Percentiles rank a stretch among this genome's conserved stretches.
These are phyloP conservation scores for Zeus faber DNA, from an alignment of 2,113 vertebrate genomes.

Conservation along the genomic window DNA sequence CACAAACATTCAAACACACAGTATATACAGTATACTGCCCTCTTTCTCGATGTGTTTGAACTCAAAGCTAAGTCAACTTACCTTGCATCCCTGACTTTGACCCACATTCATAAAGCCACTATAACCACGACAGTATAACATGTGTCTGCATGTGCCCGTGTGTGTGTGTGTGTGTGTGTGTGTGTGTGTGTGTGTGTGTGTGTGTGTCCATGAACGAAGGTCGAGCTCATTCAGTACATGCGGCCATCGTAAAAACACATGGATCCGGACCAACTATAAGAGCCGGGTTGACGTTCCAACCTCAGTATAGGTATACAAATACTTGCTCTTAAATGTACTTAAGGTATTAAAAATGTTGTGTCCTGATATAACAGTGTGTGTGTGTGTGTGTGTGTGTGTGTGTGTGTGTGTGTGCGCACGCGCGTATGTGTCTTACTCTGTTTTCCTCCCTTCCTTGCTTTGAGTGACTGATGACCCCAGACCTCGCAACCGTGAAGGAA, in stretches of 20 bases:
- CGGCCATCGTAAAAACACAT: not conserved
- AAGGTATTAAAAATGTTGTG: no score
- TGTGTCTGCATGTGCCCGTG: conserved; percentile 9
- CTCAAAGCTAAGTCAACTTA: conserved; percentile 5
- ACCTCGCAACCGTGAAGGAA: no score
- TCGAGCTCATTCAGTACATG: not conserved
- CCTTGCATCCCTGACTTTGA: not conserved
- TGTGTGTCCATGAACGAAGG: not conserved
- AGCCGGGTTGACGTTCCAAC: no score
- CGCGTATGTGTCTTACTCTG: conserved; percentile 1
- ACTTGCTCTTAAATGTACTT: no score
- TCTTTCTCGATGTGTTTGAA: no score
- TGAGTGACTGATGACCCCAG: conserved; percentile 43
- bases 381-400: not conserved
- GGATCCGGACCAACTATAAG: no score
- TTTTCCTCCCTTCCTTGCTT: conserved; percentile 42
- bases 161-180: no score
- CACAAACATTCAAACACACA: no score
- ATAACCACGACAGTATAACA: conserved; percentile 1
- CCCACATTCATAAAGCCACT: conserved; percentile 10
- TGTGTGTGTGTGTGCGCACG: not conserved
- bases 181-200: not conserved
- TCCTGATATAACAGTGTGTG: not conserved
- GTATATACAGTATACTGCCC: no score
- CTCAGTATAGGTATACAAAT: no score